Percentiles rank a stretch among this genome's conserved stretches.
Evolutionary conservation across 2,888 invertebrate species (phyloP).

Genomic region (Lasius fuliginosus): DNA sequence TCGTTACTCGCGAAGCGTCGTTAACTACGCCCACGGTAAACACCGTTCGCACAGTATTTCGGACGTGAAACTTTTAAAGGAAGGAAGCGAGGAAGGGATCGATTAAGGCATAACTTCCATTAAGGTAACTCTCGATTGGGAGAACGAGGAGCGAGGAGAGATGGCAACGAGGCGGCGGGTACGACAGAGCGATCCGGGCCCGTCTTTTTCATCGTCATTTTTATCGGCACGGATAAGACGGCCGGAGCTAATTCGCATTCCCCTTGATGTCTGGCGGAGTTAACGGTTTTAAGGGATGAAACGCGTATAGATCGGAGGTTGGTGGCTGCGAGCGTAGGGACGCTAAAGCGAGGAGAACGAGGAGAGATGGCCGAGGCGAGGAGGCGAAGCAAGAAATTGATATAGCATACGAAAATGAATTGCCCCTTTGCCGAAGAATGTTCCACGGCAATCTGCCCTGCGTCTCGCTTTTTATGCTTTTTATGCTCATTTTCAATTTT

Average conservation of each 20-base stretch:
- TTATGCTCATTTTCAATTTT: slow-evolving; percentile 86
- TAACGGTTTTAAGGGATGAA: slow-evolving; percentile 86
- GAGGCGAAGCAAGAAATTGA: slow-evolving; percentile 86
- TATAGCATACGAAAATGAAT: slow-evolving; percentile 86
- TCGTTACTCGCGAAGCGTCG: slow-evolving; percentile 53
- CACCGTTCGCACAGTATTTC: slow-evolving; percentile 46
- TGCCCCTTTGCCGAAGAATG: slow-evolving; percentile 85
- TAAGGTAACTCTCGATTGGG: slow-evolving; percentile 48
- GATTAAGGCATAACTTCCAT: slow-evolving; percentile 73
- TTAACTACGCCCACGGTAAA: slow-evolving; percentile 56
- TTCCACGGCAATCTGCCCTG: slow-evolving; percentile 85
- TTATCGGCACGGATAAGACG: slow-evolving; percentile 81
- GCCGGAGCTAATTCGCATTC: slow-evolving; percentile 84
- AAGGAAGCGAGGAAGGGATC: slow-evolving; percentile 60
- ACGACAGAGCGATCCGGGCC: slow-evolving; percentile 55
- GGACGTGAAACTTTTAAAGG: slow-evolving; percentile 68
- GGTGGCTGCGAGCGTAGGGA: slow-evolving; percentile 62
- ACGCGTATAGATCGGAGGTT: slow-evolving; percentile 83
- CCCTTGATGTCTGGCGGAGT: slow-evolving; percentile 85
- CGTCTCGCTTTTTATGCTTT: slow-evolving; percentile 83
- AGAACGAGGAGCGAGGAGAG: slow-evolving; percentile 16
- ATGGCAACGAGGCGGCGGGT: slow-evolving; percentile 16
- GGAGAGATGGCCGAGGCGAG: slow-evolving; percentile 71
- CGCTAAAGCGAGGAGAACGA: slow-evolving; percentile 61
- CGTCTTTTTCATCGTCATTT: slow-evolving; percentile 75